Evolutionary conservation across 2,888 invertebrate genomes (phyloP).

Genomic region (Zaprionus lineosus): DNA sequence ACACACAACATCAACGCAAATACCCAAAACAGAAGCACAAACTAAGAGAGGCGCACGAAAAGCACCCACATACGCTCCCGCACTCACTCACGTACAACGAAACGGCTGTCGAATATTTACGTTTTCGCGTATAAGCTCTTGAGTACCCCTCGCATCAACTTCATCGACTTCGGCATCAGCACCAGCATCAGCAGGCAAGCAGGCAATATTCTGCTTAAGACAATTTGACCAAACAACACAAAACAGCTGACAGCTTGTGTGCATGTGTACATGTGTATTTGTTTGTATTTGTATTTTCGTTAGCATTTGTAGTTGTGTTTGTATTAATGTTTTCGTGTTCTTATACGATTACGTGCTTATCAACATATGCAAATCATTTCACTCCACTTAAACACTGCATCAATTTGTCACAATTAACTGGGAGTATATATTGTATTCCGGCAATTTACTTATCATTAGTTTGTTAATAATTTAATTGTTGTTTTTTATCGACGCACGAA

Average conservation of each 20-base stretch:
- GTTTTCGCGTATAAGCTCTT: slow-evolving; percentile 33
- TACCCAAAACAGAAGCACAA: background rate
- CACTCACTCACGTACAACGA: slow-evolving; percentile 6
- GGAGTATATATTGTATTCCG: slow-evolving; percentile 28
- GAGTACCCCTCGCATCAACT: slow-evolving; percentile 1
- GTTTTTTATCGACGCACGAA: slow-evolving; percentile 16
- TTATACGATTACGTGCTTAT: background rate
- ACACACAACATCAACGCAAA: background rate
- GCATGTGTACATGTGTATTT: slow-evolving; percentile 13
- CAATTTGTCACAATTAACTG: slow-evolving; percentile 37
- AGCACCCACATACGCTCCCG: slow-evolving; percentile 4
- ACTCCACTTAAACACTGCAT: slow-evolving; percentile 12
- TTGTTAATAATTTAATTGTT: slow-evolving; percentile 12
- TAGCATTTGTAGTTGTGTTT: slow-evolving; percentile 7
- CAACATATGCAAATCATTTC: background rate
- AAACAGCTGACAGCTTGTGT: slow-evolving; percentile 66
- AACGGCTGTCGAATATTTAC: slow-evolving; percentile 32
- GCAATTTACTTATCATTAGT: slow-evolving; percentile 24
- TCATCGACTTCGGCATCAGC: slow-evolving; percentile 1
- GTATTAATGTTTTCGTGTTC: slow-evolving; percentile 23
- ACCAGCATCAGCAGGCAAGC: slow-evolving; percentile 32
- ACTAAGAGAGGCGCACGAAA: slow-evolving; percentile 8
- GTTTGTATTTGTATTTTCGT: no score
- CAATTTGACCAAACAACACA: slow-evolving; percentile 66
- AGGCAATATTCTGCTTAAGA: slow-evolving; percentile 45